phyloP scores from a whole-genome alignment of 2,888 invertebrate species.

The Hanleya hanleyi region DNA sequence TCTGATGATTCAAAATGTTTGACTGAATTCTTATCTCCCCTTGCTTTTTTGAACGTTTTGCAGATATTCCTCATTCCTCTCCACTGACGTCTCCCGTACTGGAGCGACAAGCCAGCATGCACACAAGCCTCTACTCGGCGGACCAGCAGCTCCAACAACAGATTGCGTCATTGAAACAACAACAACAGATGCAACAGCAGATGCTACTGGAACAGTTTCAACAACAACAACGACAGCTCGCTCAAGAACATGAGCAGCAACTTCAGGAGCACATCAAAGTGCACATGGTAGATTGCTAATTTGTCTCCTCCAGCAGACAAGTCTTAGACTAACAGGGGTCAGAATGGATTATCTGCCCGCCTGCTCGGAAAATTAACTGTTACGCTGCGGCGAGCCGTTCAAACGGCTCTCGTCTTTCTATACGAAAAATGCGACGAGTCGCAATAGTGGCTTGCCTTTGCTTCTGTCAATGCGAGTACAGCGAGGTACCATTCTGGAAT shows the following conservation, averaged over 20 bases:
- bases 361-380: no score
- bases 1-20: no score
- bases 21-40: no score
- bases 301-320: neutral
- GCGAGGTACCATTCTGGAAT: no score
- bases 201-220: slow-evolving; percentile 68
- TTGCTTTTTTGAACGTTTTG: no score
- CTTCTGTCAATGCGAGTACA: no score
- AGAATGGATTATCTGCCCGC: no score
- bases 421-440: no score
- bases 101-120: slow-evolving; percentile 29
- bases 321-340: no score
- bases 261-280: slow-evolving; percentile 69
- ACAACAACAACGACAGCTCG: slow-evolving; percentile 67
- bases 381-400: no score
- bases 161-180: slow-evolving; percentile 64
- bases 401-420: no score
- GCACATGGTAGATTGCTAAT: slow-evolving; percentile 3
- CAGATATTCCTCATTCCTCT: slow-evolving; percentile 53
- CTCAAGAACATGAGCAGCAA: slow-evolving; percentile 69
- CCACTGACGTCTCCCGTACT: slow-evolving; percentile 54
- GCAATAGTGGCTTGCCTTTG: no score
- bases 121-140: slow-evolving; percentile 21
- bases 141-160: slow-evolving; percentile 65
- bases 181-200: slow-evolving; percentile 69